Conservation (phyloP, 2,113 vertebrate species). For the Cryptoleucopteryx plumbea region DNA sequence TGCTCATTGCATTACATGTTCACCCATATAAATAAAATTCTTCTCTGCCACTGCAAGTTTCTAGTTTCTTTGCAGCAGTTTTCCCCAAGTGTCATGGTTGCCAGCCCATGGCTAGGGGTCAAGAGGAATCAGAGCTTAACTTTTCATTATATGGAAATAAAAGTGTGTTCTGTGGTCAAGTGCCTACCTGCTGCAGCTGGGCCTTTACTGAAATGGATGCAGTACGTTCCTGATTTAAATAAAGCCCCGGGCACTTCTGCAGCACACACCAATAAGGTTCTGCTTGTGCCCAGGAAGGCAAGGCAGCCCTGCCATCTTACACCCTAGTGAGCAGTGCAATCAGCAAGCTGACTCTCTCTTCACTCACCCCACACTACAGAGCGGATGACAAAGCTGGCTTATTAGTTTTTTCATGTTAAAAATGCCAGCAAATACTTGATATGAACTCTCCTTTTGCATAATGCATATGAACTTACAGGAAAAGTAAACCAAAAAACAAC, state of each 20-base stretch:
- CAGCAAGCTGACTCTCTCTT: background rate
- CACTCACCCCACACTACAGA: fast-evolving
- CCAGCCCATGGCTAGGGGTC: background rate
- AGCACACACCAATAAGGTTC: background rate
- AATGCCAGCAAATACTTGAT: background rate
- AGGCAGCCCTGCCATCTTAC: background rate
- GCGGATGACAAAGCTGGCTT: background rate
- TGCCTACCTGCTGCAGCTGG: background rate
- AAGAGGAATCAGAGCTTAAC: background rate
- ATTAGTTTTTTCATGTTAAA: background rate
- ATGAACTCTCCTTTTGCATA: background rate
- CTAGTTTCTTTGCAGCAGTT: background rate
- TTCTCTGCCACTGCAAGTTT: background rate
- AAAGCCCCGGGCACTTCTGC: background rate
- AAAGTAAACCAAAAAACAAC: background rate
- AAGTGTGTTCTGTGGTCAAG: fast-evolving
- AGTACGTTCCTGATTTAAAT: background rate
- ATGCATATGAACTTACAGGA: background rate
- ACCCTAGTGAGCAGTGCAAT: background rate
- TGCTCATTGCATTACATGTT: background rate
- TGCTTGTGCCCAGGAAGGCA: background rate
- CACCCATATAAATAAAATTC: background rate
- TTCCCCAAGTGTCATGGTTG: background rate
- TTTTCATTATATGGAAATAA: background rate
- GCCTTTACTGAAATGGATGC: background rate